Conservation (phyloP, 2,888 invertebrate species). For the Cantharis flavilabris region DNA sequence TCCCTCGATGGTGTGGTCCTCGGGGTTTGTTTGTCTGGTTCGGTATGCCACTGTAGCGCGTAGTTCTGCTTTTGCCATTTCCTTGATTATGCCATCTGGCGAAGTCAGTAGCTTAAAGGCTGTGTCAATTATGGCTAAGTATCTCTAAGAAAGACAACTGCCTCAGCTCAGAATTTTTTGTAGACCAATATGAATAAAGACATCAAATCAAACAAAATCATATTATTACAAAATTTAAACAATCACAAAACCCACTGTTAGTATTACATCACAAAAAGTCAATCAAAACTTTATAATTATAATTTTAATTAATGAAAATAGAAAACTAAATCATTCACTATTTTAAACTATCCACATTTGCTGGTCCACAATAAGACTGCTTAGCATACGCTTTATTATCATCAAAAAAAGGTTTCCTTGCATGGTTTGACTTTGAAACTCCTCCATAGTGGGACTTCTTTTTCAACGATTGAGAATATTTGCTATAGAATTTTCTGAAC, state of each 20-base stretch:
- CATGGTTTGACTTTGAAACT: slow-evolving; percentile 9
- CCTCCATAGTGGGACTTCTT: slow-evolving; percentile 23
- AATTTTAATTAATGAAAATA: not conserved
- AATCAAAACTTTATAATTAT: not conserved
- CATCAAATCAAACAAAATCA: not conserved
- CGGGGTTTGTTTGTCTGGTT: no score
- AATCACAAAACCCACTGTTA: not conserved
- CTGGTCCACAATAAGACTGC: slow-evolving; percentile 15
- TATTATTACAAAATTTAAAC: not conserved
- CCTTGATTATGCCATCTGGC: no score
- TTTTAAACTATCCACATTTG: not conserved
- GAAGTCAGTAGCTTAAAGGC: no score
- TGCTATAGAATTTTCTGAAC: slow-evolving; percentile 29
- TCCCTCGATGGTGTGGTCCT: no score
- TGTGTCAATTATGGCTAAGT: no score
- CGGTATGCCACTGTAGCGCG: no score
- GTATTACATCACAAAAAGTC: not conserved
- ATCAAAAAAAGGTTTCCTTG: slow-evolving; percentile 25
- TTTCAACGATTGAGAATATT: slow-evolving; percentile 28
- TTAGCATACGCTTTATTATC: slow-evolving; percentile 27
- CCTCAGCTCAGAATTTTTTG: no score
- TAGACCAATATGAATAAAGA: no score
- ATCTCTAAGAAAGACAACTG: no score
- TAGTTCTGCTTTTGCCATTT: no score
- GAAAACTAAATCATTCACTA: not conserved